Evolutionary conservation across 2,888 invertebrate genomes (phyloP), one percentile per base, ranked within the genome.

Genomic region (Mellilla xanthometata): DNA sequence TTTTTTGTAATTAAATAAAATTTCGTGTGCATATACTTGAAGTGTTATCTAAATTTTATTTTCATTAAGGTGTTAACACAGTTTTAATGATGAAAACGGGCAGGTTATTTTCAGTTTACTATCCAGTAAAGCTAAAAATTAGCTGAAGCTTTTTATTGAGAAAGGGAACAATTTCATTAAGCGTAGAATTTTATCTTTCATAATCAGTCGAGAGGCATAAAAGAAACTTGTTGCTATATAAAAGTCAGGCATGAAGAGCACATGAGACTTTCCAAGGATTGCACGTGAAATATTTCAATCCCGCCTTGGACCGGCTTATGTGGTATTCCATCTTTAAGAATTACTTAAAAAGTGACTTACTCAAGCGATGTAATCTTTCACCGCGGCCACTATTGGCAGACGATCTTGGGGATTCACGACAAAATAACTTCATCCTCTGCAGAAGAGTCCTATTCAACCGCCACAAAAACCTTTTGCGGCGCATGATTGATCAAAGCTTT

Each of bases 401-500:
- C 73, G 69, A 62, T 67, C 59, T 57, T 51, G 57, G 68, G 62
- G 60, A 61, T 69, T 58, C 60, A 67, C 72, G 76, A 80, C 81
- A 77, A 81, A 81, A 86, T 85, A 81, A 80, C 80, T 80, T 65
- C 68, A 62, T 65, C 70, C 69, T 62, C 64, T 66, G 69, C 68
- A 63, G 65, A 67, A 67, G 69, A 72, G 64, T 76, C 75, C 77
- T 68, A 81, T 86, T 84, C 78, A 84, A 57, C 69, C 59, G 68
- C 71, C 76, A 83, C 79, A 85, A 81, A 82, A 85, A 81, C 79
- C 77, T 82, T 82, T 81, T 65, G 69, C 72, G 63, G 74, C 75
- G 80, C 81, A 78, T 85, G 85, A 86, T 86, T 84, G 86, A 86
- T 87, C 87, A 87, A 87, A 86, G 84, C 74, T 70, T 67, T 72